A percentile compares a stretch with the other conserved stretches of the same genome.
Conservation (phyloP, 2,113 vertebrate genomes). For the Mohoua ochrocephala region DNA sequence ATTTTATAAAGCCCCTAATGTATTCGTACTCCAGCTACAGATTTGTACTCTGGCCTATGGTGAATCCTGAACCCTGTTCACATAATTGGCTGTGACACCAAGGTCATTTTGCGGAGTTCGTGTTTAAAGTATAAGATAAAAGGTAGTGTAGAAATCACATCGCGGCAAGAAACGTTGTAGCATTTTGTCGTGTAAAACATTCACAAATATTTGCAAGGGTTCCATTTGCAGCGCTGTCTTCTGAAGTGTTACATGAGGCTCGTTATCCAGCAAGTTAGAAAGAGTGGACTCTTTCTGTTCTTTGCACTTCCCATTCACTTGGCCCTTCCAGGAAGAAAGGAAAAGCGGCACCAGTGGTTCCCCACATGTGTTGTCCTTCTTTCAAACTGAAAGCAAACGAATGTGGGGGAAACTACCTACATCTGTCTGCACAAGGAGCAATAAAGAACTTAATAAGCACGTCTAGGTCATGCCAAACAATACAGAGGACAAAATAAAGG, state of each 20-base stretch:
- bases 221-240: background rate
- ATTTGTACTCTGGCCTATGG: background rate
- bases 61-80: background rate
- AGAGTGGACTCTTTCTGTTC: background rate
- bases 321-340: background rate
- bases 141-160: background rate
- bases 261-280: background rate
- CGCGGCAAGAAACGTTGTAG: background rate
- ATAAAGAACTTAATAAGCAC: background rate
- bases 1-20: background rate
- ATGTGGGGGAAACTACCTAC: rapidly evolving
- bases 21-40: background rate
- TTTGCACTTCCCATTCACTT: background rate
- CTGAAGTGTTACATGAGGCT: background rate
- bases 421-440: background rate
- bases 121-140: background rate
- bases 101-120: background rate
- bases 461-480: background rate
- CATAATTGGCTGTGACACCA: background rate
- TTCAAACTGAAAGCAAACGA: background rate
- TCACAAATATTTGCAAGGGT: background rate
- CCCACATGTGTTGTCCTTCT: background rate
- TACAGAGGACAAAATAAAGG: background rate
- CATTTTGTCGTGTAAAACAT: background rate
- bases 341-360: background rate